Evolutionary conservation across 2,797 vertebrate genomes (phyloP).

Genomic region (Anas bahamensis): DNA sequence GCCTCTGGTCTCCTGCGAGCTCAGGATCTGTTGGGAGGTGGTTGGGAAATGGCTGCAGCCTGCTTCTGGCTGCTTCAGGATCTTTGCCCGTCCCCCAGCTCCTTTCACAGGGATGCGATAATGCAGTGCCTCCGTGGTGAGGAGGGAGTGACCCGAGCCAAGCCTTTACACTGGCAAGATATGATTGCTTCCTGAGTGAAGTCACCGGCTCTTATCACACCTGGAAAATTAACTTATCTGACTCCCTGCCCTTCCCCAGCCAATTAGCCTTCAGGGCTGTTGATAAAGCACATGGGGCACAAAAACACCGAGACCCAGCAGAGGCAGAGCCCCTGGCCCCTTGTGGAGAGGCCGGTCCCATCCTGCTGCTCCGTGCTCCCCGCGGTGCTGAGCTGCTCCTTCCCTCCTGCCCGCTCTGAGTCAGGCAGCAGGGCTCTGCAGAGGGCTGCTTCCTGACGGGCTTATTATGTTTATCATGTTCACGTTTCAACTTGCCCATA

Average conservation of each 20-base stretch:
- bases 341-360: background rate
- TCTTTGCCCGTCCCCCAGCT: background rate
- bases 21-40: background rate
- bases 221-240: background rate
- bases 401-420: too few species aligned
- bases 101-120: background rate
- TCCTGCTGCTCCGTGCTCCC: background rate
- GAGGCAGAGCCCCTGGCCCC: background rate
- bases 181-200: background rate
- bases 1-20: background rate
- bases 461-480: background rate
- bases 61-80: background rate
- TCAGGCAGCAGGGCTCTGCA: background rate
- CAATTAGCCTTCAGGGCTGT: background rate
- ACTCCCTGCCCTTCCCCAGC: background rate
- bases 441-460: background rate
- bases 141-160: background rate
- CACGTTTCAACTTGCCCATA: background rate
- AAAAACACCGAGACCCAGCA: background rate
- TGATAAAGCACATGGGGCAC: background rate
- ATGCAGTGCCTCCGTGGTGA: rapidly evolving
- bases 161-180: background rate
- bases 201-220: background rate
- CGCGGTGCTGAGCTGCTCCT: background rate
- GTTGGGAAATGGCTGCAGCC: background rate